Base-by-base conservation (phyloP, 1,140 invertebrate genomes). In the Drosophila sproati region DNA sequence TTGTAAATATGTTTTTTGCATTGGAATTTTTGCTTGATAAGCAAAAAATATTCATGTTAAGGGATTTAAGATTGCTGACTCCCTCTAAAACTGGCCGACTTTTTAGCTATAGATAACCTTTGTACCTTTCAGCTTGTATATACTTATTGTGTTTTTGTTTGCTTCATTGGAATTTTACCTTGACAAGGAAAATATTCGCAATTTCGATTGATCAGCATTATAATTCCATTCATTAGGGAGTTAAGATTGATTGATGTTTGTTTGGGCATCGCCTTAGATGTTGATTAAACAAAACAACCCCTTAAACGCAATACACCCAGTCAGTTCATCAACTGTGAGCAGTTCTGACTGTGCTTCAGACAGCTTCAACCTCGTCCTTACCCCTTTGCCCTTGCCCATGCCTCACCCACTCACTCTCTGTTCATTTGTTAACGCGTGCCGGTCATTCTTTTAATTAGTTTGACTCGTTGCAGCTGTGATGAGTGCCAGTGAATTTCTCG, bases 401-500 rank as follows among this genome's bases (percentile, higher is more conserved):
- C 20, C 8, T 55, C 35, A 10, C 2, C 7, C 10, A 4, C n/a
- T n/a, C 2, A 10, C 5, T 29, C 20, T 6, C 5, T 5, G 39
- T n/a, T n/a, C 39, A 43, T 43, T 43, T 43, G 3, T 35, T n/a
- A 47, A 35, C 51, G 66, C 64, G 51, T 74, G 66, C 43, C 43
- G 72, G 57, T 62, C 45, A 70, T 62, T 57, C 66, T 63, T 63
- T 74, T 74, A 74, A 74, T 74, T 74, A 70, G 72, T 70, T 57
- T 51, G 43, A 62, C 57, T 70, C 66, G 59, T 32, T 74, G 72
- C 72, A 74, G 72, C 72, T 70, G 72, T 51, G 20, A 20, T 20
- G 20, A 20, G 20, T 1, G 20, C 20, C 51, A 29, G 57, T 5
- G 37, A 63, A 28, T 50, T 74, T 70, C 72, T 62, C 7, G 35